Base-by-base conservation (phyloP, 2,888 invertebrate species). In the Agrilus cyanescens region DNA sequence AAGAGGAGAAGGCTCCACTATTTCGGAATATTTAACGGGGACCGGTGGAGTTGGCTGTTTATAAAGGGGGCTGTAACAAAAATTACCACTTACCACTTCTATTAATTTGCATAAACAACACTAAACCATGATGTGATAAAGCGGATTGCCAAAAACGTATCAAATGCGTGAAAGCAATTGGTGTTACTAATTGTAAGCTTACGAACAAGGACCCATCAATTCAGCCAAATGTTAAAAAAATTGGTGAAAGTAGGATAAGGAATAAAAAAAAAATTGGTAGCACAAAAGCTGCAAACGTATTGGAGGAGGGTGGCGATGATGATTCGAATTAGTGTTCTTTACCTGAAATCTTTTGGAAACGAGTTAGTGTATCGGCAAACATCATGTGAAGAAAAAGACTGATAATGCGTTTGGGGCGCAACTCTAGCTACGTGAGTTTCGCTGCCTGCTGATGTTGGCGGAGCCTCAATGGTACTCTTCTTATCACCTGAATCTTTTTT, bases 321-420 rank as follows among this genome's bases (percentile, higher is more conserved):
- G 37, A 16, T 15, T 37, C 37, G 14, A 4, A 14, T 14, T 18
- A 37, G 18, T 7, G 25, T 25, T 8, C 44, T 52, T 53, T 50
- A 63, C 63, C 55, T 54, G 49, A 8, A 25, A 25, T 25, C 25
- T 25, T 25, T 25, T 10, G 25, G 25, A 10, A 25, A 25, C 25
- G 25, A 25, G 10, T 25, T 25, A 25, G 25, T 25, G 25, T 54
- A 57, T 36, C 53, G 44, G 32, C 56, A 61, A 35, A 53, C 57
- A 33, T 64, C 63, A 43, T 53, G 56, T 16, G 55, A 48, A 25
- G 44, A 46, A 16, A 53, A 53, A 7, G 57, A 56, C 6, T 64
- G 65, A 46, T 62, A 65, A 44, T 65, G 63, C 42, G 60, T 62
- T 44, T 66, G 66, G 4, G 66, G 66, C 13, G 66, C 62, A 25